Percentiles rank a stretch among this genome's conserved stretches.
phyloP scores from a whole-genome alignment of 2,113 vertebrate genomes.

The Sula dactylatra region DNA sequence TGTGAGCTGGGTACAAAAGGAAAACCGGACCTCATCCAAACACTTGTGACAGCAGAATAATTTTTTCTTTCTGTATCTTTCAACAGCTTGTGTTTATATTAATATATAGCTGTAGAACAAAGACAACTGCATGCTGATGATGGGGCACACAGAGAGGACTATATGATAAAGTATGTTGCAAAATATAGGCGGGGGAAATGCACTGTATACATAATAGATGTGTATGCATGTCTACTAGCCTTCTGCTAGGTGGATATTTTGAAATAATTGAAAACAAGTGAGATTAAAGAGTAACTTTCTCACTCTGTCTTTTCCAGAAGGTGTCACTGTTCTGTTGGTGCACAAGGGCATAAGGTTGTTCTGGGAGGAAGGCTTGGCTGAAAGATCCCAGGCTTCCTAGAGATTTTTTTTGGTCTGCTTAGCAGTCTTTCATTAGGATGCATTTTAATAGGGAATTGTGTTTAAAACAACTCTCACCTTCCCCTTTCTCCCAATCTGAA shows the following conservation, averaged over 20 bases:
- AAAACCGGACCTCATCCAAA: background rate
- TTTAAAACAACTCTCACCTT: background rate
- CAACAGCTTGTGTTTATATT: background rate
- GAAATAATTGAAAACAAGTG: background rate
- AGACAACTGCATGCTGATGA: background rate
- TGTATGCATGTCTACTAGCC: background rate
- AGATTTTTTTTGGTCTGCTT: background rate
- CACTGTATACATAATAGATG: accelerated
- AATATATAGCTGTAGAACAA: background rate
- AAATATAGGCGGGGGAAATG: background rate
- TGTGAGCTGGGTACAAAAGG: background rate
- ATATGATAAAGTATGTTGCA: background rate
- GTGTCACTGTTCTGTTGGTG: constrained; percentile 14
- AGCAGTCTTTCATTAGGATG: background rate
- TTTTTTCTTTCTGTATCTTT: background rate
- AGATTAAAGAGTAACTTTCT: background rate
- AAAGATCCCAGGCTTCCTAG: background rate
- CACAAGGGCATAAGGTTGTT: background rate
- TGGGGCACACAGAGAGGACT: background rate
- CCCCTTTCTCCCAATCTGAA: background rate
- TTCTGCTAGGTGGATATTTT: background rate
- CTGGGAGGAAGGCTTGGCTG: background rate
- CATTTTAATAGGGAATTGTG: background rate
- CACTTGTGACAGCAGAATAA: background rate
- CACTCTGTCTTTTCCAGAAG: background rate